Evolutionary conservation across 2,888 invertebrate genomes (phyloP), one percentile per base, ranked within the genome.

Genomic region (Magallana nippona): DNA sequence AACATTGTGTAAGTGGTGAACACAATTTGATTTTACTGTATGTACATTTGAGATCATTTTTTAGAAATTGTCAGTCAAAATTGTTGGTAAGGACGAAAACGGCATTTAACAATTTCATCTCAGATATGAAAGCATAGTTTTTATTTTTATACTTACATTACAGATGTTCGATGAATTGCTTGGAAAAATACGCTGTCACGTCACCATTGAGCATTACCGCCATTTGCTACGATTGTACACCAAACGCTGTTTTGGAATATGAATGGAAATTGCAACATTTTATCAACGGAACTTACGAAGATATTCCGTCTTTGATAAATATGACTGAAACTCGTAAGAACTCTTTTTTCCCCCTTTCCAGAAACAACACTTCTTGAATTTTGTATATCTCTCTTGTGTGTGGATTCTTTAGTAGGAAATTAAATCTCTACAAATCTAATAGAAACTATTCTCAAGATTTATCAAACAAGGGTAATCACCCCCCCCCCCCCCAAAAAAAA

Each of bases 141-240:
- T 44, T 44, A 44, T 44, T 44, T 44, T 44, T 44, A 44, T 44
- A 44, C 44, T 44, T 44, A 44, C 44, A 57, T 19, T 56, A 5
- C 22, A 89, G 89, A 58, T 89, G 89, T 79, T 80, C 83, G 10
- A 85, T 88, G 8, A 89, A 89, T 63, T 89, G 89, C 77, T 82
- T 87, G 17, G 63, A 86, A 32, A 89, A 89, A 60, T 85, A 87
- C 58, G 88, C 87, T 10, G 83, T 86, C 55, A 88, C 86, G 17
- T 88, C 88, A 17, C 63, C 83, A 60, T 79, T 88, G 10, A 82
- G 82, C 56, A 71, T 71, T 15, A 55, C 32, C 13, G 82, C 60
- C 19, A 27, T 55, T 13, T 82, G 82, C 56, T 71, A 71, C 27
- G 82, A 82, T 17, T 82, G 82, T 60, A 27, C n/a, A 22, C 71